Evolutionary conservation across 1,140 invertebrate species (phyloP).

Genomic region (Cotesia vestalis): DNA sequence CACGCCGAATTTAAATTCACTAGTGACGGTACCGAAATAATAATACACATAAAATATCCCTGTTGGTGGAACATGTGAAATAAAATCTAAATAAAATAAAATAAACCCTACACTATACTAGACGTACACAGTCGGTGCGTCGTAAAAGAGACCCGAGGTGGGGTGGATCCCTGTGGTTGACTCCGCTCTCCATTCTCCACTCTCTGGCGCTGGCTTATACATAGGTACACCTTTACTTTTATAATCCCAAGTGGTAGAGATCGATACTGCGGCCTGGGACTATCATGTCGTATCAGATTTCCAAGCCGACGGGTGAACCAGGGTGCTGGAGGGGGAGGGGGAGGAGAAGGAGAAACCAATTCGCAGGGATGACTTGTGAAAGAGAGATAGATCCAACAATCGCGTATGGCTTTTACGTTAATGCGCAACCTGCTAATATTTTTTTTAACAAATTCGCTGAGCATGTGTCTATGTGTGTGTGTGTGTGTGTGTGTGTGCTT

Average conservation of each 20-base stretch:
- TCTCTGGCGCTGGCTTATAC: constrained; percentile 17
- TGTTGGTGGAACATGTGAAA: background rate
- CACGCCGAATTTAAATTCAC: no score
- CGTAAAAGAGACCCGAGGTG: no score
- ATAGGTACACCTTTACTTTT: constrained; percentile 43
- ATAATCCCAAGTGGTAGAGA: constrained; percentile 7
- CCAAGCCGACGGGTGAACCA: background rate
- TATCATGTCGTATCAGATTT: constrained; percentile 17
- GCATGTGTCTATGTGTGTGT: no score
- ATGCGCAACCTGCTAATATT: no score
- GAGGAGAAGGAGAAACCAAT: background rate
- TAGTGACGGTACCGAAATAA: no score
- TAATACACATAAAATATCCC: constrained; percentile 2
- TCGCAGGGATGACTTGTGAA: background rate
- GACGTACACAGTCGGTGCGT: no score
- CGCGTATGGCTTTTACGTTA: no score
- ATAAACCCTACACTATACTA: background rate
- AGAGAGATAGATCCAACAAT: background rate
- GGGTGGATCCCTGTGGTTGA: no score
- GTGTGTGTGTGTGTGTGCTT: no score
- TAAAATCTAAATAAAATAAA: background rate
- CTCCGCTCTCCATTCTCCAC: no score
- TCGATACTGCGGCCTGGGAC: constrained; percentile 12
- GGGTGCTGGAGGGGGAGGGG: background rate
- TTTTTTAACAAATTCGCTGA: no score